phyloP scores from a whole-genome alignment of 2,888 invertebrate species.

The Podabrus alpinus region DNA sequence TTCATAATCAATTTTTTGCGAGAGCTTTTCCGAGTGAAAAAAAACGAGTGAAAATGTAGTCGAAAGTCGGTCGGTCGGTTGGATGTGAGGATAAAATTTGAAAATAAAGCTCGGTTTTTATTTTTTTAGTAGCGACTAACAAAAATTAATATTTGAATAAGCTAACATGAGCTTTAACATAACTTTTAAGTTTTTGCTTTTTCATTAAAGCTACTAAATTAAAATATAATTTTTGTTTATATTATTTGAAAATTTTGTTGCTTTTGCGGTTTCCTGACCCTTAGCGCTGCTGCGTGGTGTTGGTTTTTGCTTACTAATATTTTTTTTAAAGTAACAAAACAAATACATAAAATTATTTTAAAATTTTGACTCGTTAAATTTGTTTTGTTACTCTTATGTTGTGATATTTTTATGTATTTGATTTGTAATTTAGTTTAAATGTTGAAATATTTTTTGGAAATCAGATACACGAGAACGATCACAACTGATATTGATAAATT shows the following conservation, averaged over 20 bases:
- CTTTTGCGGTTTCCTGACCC: conserved; percentile 47
- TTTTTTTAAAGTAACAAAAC: conserved; percentile 28
- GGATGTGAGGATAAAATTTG: neutral
- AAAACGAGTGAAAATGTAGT: neutral
- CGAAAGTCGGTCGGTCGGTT: neutral
- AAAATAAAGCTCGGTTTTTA: neutral
- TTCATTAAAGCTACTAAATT: neutral
- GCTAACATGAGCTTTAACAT: neutral
- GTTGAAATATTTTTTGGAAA: neutral
- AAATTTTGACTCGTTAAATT: neutral
- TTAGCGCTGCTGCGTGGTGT: conserved; percentile 39
- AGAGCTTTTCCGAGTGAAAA: neutral
- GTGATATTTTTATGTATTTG: conserved; percentile 10
- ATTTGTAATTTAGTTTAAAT: neutral
- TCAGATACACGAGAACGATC: neutral
- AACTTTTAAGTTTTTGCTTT: neutral
- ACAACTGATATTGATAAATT: conserved; percentile 7
- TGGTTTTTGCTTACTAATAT: conserved; percentile 40
- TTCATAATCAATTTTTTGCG: conserved; percentile 17
- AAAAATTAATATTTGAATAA: neutral
- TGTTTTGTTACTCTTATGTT: conserved; percentile 17
- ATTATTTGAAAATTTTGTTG: conserved; percentile 38
- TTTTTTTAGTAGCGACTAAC: neutral
- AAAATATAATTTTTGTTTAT: neutral
- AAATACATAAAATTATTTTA: conserved; percentile 2